Conservation (phyloP, 2,797 vertebrate species). For the Hydrocynus forskahlii region DNA sequence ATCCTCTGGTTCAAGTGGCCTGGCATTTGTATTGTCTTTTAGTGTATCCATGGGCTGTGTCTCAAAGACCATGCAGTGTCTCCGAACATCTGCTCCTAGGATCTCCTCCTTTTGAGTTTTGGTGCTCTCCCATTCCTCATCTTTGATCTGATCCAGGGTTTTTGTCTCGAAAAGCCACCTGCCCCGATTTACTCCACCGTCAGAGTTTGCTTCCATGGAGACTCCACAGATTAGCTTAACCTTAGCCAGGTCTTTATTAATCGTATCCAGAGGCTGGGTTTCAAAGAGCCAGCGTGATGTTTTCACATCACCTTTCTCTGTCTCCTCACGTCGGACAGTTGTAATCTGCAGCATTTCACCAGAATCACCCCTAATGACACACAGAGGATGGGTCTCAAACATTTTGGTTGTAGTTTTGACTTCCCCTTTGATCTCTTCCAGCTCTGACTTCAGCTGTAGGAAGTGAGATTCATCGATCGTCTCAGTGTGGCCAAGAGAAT, state of each 20-base stretch:
- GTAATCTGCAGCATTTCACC: conserved; percentile 89
- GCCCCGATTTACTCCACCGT: conserved; percentile 79
- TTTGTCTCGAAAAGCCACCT: conserved; percentile 89
- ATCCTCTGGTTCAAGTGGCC: conserved; percentile 72
- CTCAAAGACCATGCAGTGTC: conserved; percentile 89
- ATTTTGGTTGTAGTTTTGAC: conserved; percentile 85
- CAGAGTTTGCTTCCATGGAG: conserved; percentile 83
- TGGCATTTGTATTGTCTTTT: conserved; percentile 80
- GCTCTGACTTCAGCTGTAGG: conserved; percentile 84
- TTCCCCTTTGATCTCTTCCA: conserved; percentile 86
- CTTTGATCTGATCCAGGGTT: conserved; percentile 86
- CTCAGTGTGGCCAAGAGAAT: conserved; percentile 82
- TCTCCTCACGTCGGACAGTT: conserved; percentile 84
- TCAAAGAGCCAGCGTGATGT: conserved; percentile 87
- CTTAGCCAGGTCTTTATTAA: conserved; percentile 81
- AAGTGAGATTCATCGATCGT: conserved; percentile 84
- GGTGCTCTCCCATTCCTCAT: conserved; percentile 80
- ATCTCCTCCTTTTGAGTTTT: conserved; percentile 81
- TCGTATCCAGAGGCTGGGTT: conserved; percentile 84
- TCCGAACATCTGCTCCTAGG: conserved; percentile 85
- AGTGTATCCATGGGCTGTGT: conserved; percentile 86
- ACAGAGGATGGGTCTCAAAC: conserved; percentile 87
- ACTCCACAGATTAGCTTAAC: conserved; percentile 85
- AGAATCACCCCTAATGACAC: conserved; percentile 85
- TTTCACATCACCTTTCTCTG: conserved; percentile 85